Conservation (phyloP, 1,140 invertebrate genomes). For the Ylistrum balloti region DNA sequence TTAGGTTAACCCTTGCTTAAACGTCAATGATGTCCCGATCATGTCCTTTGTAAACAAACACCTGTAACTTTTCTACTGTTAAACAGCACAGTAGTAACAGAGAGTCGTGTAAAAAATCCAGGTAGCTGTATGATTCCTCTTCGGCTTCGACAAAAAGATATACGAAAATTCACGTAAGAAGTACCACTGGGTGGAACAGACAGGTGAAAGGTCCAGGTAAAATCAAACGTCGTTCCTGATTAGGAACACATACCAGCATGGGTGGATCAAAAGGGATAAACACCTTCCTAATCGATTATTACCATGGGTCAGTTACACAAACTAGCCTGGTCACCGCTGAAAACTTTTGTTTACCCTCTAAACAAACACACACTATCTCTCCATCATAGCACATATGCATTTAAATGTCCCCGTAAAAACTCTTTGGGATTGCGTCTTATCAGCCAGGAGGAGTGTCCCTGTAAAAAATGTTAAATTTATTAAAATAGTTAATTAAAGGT, state of each 20-base stretch:
- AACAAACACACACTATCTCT: background rate
- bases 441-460: background rate
- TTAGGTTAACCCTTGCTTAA: background rate
- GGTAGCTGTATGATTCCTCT: background rate
- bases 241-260: background rate
- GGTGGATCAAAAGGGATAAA: conserved; percentile 24
- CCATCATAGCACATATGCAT: background rate
- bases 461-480: too few relatives aligned
- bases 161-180: background rate
- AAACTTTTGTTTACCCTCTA: background rate
- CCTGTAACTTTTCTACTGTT: background rate
- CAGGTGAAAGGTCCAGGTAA: background rate
- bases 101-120: background rate
- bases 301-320: conserved; percentile 11
- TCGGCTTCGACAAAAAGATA: background rate
- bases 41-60: background rate
- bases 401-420: background rate
- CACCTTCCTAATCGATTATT: background rate
- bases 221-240: background rate
- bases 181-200: background rate
- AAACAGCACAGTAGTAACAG: background rate
- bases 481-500: too few relatives aligned
- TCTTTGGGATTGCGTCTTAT: background rate
- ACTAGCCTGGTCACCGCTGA: background rate
- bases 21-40: background rate